These are phyloP conservation scores for Callosobruchus maculatus DNA, from an alignment of 2,888 invertebrate genomes.

Conservation along the genomic window DNA sequence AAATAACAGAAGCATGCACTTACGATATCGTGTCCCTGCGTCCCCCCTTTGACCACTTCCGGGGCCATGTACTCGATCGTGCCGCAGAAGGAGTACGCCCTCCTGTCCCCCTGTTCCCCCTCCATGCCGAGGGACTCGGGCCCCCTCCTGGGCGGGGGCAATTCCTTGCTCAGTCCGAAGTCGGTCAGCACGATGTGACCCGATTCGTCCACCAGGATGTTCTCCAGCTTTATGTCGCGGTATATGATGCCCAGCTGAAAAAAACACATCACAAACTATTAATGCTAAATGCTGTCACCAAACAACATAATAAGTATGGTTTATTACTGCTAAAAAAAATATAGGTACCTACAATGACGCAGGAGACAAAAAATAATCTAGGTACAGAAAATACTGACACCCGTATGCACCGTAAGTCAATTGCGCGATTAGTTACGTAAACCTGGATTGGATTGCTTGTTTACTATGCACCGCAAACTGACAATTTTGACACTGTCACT, in stretches of 20 bases:
- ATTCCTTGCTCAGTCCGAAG: constrained; percentile 96
- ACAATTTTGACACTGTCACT: too few relatives aligned
- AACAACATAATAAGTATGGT: too few relatives aligned
- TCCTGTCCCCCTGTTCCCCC: constrained; percentile 58
- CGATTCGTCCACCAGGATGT: constrained; percentile 88
- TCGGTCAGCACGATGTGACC: constrained; percentile 97
- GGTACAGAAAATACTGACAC: too few relatives aligned
- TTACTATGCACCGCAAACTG: too few relatives aligned
- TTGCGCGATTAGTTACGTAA: too few relatives aligned
- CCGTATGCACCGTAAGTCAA: too few relatives aligned
- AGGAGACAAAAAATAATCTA: too few relatives aligned
- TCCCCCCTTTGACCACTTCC: constrained; percentile 75
- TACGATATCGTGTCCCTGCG: constrained; percentile 90
- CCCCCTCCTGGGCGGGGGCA: constrained; percentile 42
- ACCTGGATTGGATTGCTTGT: too few relatives aligned
- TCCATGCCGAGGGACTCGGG: background rate
- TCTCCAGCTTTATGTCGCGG: constrained; percentile 95
- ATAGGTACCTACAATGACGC: too few relatives aligned
- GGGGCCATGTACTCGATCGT: constrained; percentile 98
- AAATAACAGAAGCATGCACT: constrained; percentile 49
- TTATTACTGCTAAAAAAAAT: too few relatives aligned
- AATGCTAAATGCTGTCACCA: too few relatives aligned
- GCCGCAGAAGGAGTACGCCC: constrained; percentile 96
- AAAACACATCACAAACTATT: too few relatives aligned
- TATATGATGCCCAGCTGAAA: constrained; percentile 95